These are phyloP conservation scores for Craterocephalus amniculus DNA, from an alignment of 2,797 vertebrate genomes.

Conservation along the genomic window DNA sequence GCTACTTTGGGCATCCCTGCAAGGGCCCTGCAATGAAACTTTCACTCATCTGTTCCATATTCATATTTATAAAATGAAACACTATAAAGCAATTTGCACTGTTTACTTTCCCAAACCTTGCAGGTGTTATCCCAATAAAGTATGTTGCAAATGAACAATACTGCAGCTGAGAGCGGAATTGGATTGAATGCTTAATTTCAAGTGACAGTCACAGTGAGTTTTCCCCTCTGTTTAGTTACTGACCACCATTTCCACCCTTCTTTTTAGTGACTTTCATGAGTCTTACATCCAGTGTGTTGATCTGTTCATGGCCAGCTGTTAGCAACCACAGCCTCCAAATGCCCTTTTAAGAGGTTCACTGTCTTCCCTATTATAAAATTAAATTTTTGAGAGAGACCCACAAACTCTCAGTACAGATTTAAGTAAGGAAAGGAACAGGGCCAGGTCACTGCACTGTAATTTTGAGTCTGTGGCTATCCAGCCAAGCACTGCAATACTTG, in stretches of 20 bases:
- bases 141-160: slow-evolving; percentile 22
- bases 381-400: background rate
- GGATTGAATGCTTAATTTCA: slow-evolving; percentile 25
- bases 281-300: no score
- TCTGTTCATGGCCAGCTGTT: no score
- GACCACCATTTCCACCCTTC: no score
- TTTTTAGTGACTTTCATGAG: no score
- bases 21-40: slow-evolving; percentile 37
- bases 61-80: slow-evolving; percentile 29
- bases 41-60: slow-evolving; percentile 29
- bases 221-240: no score
- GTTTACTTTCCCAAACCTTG: slow-evolving; percentile 38
- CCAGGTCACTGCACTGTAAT: no score
- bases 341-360: background rate
- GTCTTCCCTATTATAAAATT: background rate
- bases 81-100: slow-evolving; percentile 14
- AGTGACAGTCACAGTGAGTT: slow-evolving; percentile 14
- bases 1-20: slow-evolving; percentile 48
- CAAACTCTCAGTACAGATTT: background rate
- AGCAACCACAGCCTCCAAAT: background rate
- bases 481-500: no score
- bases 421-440: no score
- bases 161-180: slow-evolving; percentile 16
- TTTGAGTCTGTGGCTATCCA: no score
- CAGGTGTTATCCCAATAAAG: slow-evolving; percentile 31